Conservation (phyloP, 2,888 invertebrate species). For the Morpho helenor region DNA sequence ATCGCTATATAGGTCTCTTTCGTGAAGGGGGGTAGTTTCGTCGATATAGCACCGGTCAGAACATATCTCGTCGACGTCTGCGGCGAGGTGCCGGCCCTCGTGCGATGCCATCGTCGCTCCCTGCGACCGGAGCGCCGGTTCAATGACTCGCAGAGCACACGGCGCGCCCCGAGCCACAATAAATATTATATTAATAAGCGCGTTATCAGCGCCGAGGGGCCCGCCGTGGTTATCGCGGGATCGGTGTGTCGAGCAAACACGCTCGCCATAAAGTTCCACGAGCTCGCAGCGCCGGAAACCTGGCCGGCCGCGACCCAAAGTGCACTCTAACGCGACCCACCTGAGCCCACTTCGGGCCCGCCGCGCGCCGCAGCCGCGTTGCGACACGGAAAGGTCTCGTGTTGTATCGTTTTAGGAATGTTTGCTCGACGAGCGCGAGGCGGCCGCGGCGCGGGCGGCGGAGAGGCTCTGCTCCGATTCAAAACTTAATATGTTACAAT, state of each 20-base stretch:
- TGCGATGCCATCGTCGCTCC: no score
- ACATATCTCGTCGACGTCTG: no score
- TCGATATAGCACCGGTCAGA: no score
- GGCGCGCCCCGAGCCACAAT: conserved; percentile 24
- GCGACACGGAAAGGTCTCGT: conserved; percentile 16
- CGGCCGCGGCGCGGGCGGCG: no score
- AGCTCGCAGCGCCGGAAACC: conserved; percentile 23
- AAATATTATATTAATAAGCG: conserved; percentile 37
- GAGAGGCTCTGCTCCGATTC: no score
- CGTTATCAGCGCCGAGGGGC: conserved; percentile 40
- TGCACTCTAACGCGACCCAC: conserved; percentile 15
- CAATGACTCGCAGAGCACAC: conserved; percentile 12
- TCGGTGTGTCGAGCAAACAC: conserved; percentile 40
- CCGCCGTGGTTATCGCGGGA: conserved; percentile 38
- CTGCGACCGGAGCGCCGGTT: not conserved
- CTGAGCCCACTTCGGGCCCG: conserved; percentile 15
- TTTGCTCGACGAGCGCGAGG: conserved; percentile 21
- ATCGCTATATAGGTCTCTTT: no score
- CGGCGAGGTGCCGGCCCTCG: no score
- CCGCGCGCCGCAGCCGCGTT: conserved; percentile 10
- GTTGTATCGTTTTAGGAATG: conserved; percentile 19
- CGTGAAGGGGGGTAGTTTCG: no score
- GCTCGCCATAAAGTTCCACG: conserved; percentile 30
- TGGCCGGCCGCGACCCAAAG: conserved; percentile 1
- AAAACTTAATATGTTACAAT: no score